Evolutionary conservation across 2,888 invertebrate genomes (phyloP).

Genomic region (Mactromeris polynyma): DNA sequence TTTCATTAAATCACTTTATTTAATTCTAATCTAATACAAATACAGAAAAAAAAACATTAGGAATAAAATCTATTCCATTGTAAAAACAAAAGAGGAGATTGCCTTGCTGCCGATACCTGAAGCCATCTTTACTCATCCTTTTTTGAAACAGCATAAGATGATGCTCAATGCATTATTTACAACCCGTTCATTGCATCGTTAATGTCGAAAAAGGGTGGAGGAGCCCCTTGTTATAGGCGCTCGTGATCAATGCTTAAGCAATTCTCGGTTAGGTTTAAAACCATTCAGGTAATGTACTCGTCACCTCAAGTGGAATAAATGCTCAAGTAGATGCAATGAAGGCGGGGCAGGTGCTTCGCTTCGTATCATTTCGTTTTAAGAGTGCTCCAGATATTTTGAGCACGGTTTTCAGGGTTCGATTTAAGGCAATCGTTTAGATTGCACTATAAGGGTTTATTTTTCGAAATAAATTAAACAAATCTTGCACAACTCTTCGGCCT

Average conservation of each 20-base stretch:
- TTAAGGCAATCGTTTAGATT: background rate
- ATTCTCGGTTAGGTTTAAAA: background rate
- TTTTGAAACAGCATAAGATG: background rate
- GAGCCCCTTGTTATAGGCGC: background rate
- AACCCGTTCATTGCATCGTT: background rate
- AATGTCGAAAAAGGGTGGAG: background rate
- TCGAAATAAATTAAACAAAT: background rate
- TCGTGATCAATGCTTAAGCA: background rate
- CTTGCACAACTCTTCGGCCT: background rate
- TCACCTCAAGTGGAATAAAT: background rate
- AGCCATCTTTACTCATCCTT: background rate
- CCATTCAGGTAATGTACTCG: background rate
- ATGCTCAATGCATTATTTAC: background rate
- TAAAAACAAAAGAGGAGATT: too few species aligned
- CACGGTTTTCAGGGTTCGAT: background rate
- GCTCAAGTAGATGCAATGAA: background rate
- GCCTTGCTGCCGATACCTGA: too few species aligned
- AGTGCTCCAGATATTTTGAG: background rate
- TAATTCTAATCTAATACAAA: too few species aligned
- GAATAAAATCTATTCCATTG: background rate
- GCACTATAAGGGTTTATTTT: background rate
- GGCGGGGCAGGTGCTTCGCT: constrained; percentile 12
- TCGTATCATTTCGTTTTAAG: background rate
- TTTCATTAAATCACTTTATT: too few species aligned
- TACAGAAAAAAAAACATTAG: background rate